Conservation (phyloP, 1,140 invertebrate genomes). For the Cyclina sinensis region DNA sequence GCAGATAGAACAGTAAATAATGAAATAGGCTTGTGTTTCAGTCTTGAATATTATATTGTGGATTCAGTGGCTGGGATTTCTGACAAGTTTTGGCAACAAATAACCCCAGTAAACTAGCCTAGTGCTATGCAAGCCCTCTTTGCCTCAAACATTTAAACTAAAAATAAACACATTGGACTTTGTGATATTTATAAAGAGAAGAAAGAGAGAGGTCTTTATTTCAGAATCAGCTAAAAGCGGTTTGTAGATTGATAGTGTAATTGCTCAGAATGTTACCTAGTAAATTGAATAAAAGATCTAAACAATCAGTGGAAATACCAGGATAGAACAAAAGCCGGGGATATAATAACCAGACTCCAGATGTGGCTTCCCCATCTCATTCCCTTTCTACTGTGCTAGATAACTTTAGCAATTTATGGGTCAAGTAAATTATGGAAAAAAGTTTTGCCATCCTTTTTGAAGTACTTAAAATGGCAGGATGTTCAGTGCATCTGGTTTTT, state of each 20-base stretch:
- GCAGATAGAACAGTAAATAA: too few relatives aligned
- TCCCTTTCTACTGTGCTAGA: slow-evolving; percentile 16
- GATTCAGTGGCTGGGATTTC: too few relatives aligned
- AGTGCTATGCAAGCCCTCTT: too few relatives aligned
- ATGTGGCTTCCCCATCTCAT: not conserved
- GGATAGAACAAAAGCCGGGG: slow-evolving; percentile 12
- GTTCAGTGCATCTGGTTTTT: slow-evolving; percentile 19
- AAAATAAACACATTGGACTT: too few relatives aligned
- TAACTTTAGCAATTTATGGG: slow-evolving; percentile 39
- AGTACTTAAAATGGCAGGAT: slow-evolving; percentile 16
- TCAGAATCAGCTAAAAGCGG: not conserved
- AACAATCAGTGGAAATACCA: slow-evolving; percentile 21
- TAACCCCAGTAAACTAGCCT: too few relatives aligned
- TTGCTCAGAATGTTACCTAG: not conserved
- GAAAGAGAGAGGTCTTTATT: too few relatives aligned
- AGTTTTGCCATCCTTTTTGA: not conserved
- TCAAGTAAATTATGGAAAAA: slow-evolving; percentile 40
- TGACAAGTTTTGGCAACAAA: too few relatives aligned
- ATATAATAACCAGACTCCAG: not conserved
- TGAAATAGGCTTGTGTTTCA: too few relatives aligned
- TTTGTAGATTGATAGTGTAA: not conserved
- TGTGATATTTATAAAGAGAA: too few relatives aligned
- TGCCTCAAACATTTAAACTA: too few relatives aligned
- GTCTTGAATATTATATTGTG: too few relatives aligned
- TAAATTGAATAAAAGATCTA: slow-evolving; percentile 30